Base-by-base conservation (phyloP, 2,888 invertebrate species). In the Drosophila diplacantha region DNA sequence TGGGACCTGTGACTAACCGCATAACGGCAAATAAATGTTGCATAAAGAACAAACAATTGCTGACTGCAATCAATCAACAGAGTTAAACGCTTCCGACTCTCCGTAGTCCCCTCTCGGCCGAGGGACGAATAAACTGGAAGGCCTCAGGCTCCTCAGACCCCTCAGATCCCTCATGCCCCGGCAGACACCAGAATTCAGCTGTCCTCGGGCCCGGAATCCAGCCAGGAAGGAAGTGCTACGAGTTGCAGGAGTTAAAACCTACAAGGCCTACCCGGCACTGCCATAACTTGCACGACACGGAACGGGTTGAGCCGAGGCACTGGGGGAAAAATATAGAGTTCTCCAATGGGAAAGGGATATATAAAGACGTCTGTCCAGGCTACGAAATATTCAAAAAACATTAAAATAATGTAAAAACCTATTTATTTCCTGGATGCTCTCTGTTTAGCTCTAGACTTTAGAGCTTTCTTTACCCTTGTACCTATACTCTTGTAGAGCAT, bases 21-120 rank as follows among this genome's bases (percentile, higher is more conserved):
- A 74, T 75, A 70, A 75, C 81, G 73, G 72, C 61, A 73, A 81
- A 79, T 75, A 83, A 81, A 83, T 79, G 78, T 76, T 79, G 81
- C 69, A 83, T 75, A 75, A 76, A 67, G 79, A 75, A 83, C 83
- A 79, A 80, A 81, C 84, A 83, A 81, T 83, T 81, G 84, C 75
- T 81, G 84, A 84, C 81, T 77, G 84, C 81, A 83, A 81, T 83
- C 81, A 84, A 81, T 83, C 81, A 83, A 75, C 69, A 73, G 75
- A 80, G 71, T 84, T 84, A 81, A 81, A 81, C 78, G 84, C 58
- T 81, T 84, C 80, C 77, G 75, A 72, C 71, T 31, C 31, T 18
- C 31, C 29, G 14, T 2, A 29, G 12, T 44, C 18, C 44, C 31
- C 8, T 20, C 44, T 14, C 9, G 44, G 4, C 43, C 29, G 41